Base-by-base conservation (phyloP, 2,797 vertebrate genomes). In the Alca torda region DNA sequence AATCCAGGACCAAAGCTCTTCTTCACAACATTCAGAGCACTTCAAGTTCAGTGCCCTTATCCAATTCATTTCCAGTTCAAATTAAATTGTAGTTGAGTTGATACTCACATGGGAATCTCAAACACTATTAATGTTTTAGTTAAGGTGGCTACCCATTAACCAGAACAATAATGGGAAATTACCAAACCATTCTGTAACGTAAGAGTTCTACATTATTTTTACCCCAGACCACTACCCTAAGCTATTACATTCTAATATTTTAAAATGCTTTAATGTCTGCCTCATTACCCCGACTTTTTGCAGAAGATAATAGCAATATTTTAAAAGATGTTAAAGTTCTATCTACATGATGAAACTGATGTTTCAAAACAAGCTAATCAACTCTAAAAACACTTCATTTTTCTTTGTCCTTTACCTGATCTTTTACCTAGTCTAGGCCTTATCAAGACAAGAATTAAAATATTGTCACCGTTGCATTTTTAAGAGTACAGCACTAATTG, bases 51-150 rank as follows among this genome's bases (percentile, higher is more conserved):
- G 39, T 2, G 4, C 43, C 48, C 45, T 89, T 60, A 88, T 77
- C 53, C 81, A 95, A 91, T 54, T 88, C 18, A 91, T 93, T 94
- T 85, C 60, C 78, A 80, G 60, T 72, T 92, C 45, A 93, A 92
- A 93, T 93, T 90, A 91, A 92, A 95, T 51, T 75, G 77, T 46
- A 84, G 61, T 37, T 43, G 54, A 92, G 59, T 35, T 82, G 72
- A 93, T 82, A 87, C 31, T 73, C 84, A 1, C 74, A 54, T 11
- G 56, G 68, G 67, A 95, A 84, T 87, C 79, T 84, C 76, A 84
- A 73, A 72, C 33, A 80, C 65, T 77, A 84, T 65, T 87, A 91
- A 87, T 80, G 64, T 91, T 88, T 92, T 77, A 83, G 87, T 89
- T 92, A 85, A 89, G 64, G 83, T 87, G 41, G 45, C 56, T 87